phyloP scores from a whole-genome alignment of 1,140 invertebrate species.

The Homarus americanus region DNA sequence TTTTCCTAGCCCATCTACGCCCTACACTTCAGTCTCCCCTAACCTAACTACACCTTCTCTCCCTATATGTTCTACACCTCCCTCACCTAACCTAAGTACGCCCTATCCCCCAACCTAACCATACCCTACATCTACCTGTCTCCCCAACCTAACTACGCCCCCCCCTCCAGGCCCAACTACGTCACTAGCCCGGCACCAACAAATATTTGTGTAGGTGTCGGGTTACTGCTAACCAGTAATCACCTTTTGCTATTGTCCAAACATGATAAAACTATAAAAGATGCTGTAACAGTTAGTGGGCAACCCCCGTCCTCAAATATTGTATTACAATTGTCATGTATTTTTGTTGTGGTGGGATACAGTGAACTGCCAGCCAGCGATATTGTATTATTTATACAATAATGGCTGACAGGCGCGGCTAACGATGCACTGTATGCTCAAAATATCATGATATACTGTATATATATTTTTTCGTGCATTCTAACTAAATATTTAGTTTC shows the following conservation, averaged over 20 bases:
- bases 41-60: too few relatives aligned
- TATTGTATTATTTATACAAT: constrained; percentile 15
- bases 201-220: neutral
- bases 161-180: too few relatives aligned
- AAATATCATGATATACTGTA: neutral
- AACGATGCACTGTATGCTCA: neutral
- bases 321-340: neutral
- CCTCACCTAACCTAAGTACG: too few relatives aligned
- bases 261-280: neutral
- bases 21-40: too few relatives aligned
- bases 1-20: too few relatives aligned
- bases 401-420: constrained; percentile 15
- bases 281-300: neutral
- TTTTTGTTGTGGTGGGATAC: neutral
- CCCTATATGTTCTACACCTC: too few relatives aligned
- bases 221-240: neutral
- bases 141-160: too few relatives aligned
- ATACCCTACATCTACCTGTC: too few relatives aligned
- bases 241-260: neutral
- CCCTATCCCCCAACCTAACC: too few relatives aligned
- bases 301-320: neutral
- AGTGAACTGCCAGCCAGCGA: neutral
- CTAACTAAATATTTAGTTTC: neutral
- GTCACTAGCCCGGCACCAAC: neutral
- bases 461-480: neutral